Evolutionary conservation across 2,888 invertebrate genomes (phyloP).

Genomic region (Furcula furcula): DNA sequence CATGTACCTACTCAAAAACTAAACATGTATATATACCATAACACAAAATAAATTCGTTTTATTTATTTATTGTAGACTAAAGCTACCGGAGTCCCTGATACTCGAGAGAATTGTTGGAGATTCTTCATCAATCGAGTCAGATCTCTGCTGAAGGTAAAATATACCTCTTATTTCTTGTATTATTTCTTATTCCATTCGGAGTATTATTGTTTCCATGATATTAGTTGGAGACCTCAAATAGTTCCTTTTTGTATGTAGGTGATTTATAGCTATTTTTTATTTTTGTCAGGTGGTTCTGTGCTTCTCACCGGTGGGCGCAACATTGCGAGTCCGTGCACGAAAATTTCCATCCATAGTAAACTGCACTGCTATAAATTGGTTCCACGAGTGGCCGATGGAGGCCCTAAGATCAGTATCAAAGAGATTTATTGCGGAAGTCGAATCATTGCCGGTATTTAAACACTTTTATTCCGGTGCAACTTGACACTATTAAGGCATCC

Average conservation of each 20-base stretch:
- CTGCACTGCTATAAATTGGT: conserved; percentile 97
- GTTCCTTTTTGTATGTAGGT: too few species aligned
- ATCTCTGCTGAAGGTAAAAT: conserved; percentile 83
- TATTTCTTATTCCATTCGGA: too few species aligned
- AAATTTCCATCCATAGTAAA: conserved; percentile 97
- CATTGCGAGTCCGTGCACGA: conserved; percentile 91
- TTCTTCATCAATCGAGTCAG: conserved; percentile 96
- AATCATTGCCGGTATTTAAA: conserved; percentile 84
- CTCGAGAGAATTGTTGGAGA: conserved; percentile 96
- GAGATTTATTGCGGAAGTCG: conserved; percentile 90
- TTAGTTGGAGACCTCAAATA: too few species aligned
- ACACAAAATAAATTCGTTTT: too few species aligned
- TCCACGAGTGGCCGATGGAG: conserved; percentile 97
- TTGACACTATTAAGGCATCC: too few species aligned
- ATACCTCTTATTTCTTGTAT: not conserved
- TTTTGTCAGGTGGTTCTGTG: conserved; percentile 87
- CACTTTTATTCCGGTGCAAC: too few species aligned
- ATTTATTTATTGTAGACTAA: conserved; percentile 83
- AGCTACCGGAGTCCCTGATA: conserved; percentile 90
- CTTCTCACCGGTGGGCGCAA: conserved; percentile 97
- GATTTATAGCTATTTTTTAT: too few species aligned
- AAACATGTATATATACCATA: too few species aligned
- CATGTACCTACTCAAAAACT: too few species aligned
- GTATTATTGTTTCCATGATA: too few species aligned
- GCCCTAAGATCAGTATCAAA: conserved; percentile 94